Evolutionary conservation across 1,140 invertebrate species (phyloP).

Genomic region (Cardiocondyla obscurior): DNA sequence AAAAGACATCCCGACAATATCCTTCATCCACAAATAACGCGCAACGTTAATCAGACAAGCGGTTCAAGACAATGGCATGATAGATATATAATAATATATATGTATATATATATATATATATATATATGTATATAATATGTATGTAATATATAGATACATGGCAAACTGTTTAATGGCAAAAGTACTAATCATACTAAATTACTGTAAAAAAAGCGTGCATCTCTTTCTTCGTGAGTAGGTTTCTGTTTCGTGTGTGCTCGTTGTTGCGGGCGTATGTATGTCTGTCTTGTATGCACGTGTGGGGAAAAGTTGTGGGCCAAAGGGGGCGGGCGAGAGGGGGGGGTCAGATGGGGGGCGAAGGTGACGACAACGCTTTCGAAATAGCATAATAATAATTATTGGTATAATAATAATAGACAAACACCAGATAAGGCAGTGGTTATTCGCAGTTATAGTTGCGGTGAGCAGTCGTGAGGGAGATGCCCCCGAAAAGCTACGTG

Average conservation of each 20-base stretch:
- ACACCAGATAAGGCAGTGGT: constrained; percentile 85
- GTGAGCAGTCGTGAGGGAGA: constrained; percentile 84
- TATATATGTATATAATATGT: constrained; percentile 37
- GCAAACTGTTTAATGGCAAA: constrained; percentile 61
- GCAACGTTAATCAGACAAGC: constrained; percentile 68
- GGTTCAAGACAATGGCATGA: constrained; percentile 71
- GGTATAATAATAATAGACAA: constrained; percentile 81
- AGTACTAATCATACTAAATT: constrained; percentile 63
- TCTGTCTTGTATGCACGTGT: not conserved
- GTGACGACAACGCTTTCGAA: constrained; percentile 71
- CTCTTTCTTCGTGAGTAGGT: constrained; percentile 66
- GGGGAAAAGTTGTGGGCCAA: not conserved
- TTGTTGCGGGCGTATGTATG: constrained; percentile 5
- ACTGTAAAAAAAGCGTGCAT: constrained; percentile 72
- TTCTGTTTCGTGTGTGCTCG: constrained; percentile 29
- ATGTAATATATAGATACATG: constrained; percentile 56
- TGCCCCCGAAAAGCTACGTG: constrained; percentile 84
- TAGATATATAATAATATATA: constrained; percentile 63
- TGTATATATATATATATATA: constrained; percentile 36
- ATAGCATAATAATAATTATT: constrained; percentile 72
- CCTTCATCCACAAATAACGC: constrained; percentile 63
- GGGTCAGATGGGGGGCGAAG: not conserved
- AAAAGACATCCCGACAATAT: constrained; percentile 58
- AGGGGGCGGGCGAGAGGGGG: not conserved
- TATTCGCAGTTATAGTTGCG: constrained; percentile 85